These are phyloP conservation scores for Trichechus manatus DNA, from an alignment of 2,113 vertebrate genomes.

Conservation along the genomic window DNA sequence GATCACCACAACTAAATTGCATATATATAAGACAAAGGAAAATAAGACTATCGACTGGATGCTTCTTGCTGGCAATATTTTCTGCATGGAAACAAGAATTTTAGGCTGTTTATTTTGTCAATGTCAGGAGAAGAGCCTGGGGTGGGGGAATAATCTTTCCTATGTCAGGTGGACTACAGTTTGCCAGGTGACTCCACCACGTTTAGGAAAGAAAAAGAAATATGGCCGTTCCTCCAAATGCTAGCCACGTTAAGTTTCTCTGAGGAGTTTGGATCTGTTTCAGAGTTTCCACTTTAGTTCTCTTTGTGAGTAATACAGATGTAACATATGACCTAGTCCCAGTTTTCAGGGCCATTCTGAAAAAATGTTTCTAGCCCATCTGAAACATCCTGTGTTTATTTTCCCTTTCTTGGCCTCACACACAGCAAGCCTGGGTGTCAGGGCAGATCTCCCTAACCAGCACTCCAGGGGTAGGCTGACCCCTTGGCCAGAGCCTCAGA, in stretches of 20 bases:
- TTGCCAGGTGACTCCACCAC: background rate
- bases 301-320: background rate
- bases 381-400: background rate
- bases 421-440: background rate
- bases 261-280: background rate
- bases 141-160: background rate
- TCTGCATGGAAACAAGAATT: conserved; percentile 22
- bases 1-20: conserved; percentile 3
- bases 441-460: background rate
- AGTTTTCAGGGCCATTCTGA: conserved; percentile 19
- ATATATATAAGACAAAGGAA: background rate
- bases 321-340: background rate
- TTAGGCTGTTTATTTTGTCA: conserved; percentile 57
- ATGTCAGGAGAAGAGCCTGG: background rate
- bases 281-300: conserved; percentile 7
- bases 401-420: background rate
- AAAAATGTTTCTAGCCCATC: background rate
- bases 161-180: background rate
- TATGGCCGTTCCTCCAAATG: background rate
- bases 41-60: background rate
- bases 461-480: background rate
- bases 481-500: background rate
- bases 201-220: conserved; percentile 27
- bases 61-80: conserved; percentile 29
- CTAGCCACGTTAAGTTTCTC: background rate